phyloP scores from a whole-genome alignment of 2,113 vertebrate genomes.

The Pavo muticus region DNA sequence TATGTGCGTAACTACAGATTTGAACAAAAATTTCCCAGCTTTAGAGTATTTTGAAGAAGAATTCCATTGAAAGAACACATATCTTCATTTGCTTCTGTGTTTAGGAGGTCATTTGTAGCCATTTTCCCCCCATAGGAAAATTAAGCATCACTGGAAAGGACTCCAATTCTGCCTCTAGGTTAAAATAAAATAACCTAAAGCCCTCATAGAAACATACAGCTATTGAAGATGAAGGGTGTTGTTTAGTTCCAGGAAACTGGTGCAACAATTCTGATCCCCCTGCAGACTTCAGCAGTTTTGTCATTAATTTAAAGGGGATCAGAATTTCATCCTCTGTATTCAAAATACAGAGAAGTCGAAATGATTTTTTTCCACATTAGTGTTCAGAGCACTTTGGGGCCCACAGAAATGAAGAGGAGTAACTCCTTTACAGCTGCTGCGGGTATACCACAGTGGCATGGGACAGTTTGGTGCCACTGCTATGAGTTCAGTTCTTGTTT shows the following conservation, averaged over 20 bases:
- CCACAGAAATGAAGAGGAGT: not conserved
- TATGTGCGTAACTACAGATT: not conserved
- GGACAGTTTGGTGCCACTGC: not conserved
- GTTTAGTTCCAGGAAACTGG: not conserved
- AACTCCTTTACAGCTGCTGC: not conserved
- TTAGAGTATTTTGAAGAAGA: not conserved
- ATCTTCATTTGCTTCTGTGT: not conserved
- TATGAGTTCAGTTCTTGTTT: not conserved
- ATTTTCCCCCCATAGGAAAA: not conserved
- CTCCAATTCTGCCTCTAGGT: not conserved
- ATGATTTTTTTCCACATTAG: not conserved
- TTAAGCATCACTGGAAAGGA: not conserved
- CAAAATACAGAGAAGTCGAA: not conserved
- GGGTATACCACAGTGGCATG: too few species aligned
- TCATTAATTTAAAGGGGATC: not conserved
- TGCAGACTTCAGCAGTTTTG: not conserved
- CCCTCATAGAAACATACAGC: not conserved
- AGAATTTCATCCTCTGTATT: not conserved
- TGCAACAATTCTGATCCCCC: not conserved
- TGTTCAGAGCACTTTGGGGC: not conserved
- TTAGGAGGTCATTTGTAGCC: not conserved
- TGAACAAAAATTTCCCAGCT: not conserved
- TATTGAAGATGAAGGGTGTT: not conserved
- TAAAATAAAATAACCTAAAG: not conserved
- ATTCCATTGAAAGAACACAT: not conserved